Conservation (phyloP, 1,140 invertebrate species). For the Bicyclus anynana region DNA sequence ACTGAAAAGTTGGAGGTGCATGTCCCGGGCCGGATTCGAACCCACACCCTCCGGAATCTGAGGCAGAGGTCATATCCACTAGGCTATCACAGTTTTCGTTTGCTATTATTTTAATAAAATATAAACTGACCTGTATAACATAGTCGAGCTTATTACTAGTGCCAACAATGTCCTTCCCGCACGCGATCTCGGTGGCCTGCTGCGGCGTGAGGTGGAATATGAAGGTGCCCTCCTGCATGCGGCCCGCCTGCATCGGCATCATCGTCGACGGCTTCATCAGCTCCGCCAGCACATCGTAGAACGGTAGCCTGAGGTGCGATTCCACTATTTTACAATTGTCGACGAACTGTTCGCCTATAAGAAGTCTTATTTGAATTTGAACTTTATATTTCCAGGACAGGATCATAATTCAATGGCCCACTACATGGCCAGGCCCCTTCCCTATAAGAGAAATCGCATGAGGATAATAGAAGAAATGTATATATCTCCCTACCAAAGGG, state of each 20-base stretch:
- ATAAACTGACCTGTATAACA: slow-evolving; percentile 60
- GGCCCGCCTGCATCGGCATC: slow-evolving; percentile 84
- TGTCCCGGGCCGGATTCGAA: no score
- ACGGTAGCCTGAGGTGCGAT: slow-evolving; percentile 83
- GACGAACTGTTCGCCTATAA: background rate
- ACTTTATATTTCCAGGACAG: no score
- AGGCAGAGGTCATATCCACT: no score
- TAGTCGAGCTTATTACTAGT: slow-evolving; percentile 73
- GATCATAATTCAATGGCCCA: no score
- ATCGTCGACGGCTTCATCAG: slow-evolving; percentile 93
- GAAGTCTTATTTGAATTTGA: no score
- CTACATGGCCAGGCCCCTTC: no score
- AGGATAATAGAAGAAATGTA: no score
- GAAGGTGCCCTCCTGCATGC: slow-evolving; percentile 91
- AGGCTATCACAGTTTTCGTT: no score
- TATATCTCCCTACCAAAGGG: no score
- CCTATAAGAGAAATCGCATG: no score
- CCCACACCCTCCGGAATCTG: no score
- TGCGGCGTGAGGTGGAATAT: slow-evolving; percentile 94
- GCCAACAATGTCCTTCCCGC: slow-evolving; percentile 84
- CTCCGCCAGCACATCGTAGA: slow-evolving; percentile 93
- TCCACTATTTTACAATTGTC: background rate
- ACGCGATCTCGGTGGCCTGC: slow-evolving; percentile 92
- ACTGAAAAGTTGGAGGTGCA: no score
- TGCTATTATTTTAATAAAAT: background rate